Evolutionary conservation across 2,888 invertebrate genomes (phyloP).

Genomic region (Oxycera nigricornis): DNA sequence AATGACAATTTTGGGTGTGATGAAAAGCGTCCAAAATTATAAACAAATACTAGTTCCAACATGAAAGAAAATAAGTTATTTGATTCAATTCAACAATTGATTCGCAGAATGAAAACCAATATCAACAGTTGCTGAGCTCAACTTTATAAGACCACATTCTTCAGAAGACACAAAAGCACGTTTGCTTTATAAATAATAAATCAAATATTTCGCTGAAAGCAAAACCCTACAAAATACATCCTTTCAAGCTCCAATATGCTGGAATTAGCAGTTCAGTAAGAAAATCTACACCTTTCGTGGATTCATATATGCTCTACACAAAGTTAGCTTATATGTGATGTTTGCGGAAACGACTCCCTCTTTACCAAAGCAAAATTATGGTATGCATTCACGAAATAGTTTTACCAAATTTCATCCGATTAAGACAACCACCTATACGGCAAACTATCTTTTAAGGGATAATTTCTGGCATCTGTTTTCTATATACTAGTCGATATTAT

Average conservation of each 20-base stretch:
- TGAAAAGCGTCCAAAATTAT: too few relatives aligned
- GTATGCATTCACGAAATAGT: slow-evolving; percentile 37
- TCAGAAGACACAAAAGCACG: too few relatives aligned
- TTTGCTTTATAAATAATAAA: neutral
- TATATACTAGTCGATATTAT: slow-evolving; percentile 27
- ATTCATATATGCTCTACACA: too few relatives aligned
- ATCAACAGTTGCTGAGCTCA: too few relatives aligned
- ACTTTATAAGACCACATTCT: too few relatives aligned
- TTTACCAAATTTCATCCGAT: slow-evolving; percentile 37
- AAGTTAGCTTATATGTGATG: too few relatives aligned
- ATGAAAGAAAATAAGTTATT: too few relatives aligned
- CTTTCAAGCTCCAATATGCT: neutral
- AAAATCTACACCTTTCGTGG: neutral
- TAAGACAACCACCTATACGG: slow-evolving; percentile 35
- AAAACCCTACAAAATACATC: neutral
- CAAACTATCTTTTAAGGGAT: slow-evolving; percentile 39
- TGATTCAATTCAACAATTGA: too few relatives aligned
- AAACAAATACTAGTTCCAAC: too few relatives aligned
- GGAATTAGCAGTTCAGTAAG: neutral
- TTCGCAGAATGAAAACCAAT: too few relatives aligned
- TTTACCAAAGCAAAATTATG: slow-evolving; percentile 22
- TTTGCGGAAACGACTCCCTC: too few relatives aligned
- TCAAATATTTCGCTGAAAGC: neutral
- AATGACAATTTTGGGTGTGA: too few relatives aligned
- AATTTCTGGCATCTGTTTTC: slow-evolving; percentile 45